Conservation (phyloP, 1,140 invertebrate species). For the Microplitis demolitor region DNA sequence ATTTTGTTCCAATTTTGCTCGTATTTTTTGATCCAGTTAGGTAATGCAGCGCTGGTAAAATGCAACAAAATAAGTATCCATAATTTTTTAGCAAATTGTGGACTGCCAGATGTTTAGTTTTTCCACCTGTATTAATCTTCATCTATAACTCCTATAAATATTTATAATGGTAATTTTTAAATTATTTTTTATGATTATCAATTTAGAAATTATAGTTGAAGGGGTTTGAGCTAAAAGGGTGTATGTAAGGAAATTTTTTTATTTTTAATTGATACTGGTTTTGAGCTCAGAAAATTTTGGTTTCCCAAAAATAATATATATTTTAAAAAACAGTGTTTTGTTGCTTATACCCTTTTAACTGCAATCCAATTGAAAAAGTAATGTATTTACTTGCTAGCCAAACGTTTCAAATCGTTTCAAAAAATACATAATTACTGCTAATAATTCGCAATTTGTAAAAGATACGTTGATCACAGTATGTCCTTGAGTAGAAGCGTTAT, state of each 20-base stretch:
- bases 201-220: too few species aligned
- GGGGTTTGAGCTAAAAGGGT: too few species aligned
- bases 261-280: too few species aligned
- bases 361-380: too few species aligned
- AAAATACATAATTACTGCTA: not conserved
- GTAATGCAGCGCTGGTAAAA: conserved; percentile 30
- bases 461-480: not conserved
- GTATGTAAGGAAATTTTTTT: too few species aligned
- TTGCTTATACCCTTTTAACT: not conserved
- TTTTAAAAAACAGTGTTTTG: not conserved
- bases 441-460: not conserved
- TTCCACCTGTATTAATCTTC: not conserved
- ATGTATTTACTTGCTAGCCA: not conserved
- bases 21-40: not conserved
- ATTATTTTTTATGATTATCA: too few species aligned
- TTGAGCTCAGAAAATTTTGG: too few species aligned
- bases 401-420: not conserved
- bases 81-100: not conserved
- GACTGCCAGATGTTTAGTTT: not conserved
- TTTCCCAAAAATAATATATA: not conserved
- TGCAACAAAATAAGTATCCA: conserved; percentile 30
- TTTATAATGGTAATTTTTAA: too few species aligned
- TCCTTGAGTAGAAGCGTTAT: not conserved
- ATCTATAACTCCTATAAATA: not conserved
- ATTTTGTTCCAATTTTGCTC: not conserved